A percentile compares a stretch with the other conserved stretches of the same genome.
phyloP scores from a whole-genome alignment of 2,113 vertebrate genomes.

The Mobula birostris region DNA sequence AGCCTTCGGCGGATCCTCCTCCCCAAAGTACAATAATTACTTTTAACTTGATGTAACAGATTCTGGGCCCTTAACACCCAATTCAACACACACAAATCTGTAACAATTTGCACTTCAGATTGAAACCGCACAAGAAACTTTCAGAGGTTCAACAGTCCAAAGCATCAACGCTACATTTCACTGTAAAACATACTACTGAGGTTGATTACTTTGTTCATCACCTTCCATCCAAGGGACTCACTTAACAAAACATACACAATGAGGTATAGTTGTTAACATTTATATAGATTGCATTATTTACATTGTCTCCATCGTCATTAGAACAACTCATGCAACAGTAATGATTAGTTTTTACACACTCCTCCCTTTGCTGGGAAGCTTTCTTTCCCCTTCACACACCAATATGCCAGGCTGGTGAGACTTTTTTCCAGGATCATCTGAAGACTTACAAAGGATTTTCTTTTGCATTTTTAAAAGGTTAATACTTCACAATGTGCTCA shows the following conservation, averaged over 20 bases:
- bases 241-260: neutral
- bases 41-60: neutral
- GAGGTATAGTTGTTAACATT: constrained; percentile 23
- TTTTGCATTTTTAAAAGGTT: neutral
- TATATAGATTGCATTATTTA: neutral
- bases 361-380: neutral
- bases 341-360: neutral
- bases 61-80: neutral
- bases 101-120: neutral
- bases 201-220: neutral
- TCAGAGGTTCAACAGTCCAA: neutral
- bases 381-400: neutral
- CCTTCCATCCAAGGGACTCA: neutral
- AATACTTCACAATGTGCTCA: neutral
- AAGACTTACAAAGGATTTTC: neutral
- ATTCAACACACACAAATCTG: neutral
- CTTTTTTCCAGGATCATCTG: neutral
- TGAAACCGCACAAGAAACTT: neutral
- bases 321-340: neutral
- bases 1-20: too few relatives aligned
- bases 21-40: neutral
- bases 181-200: constrained; percentile 21
- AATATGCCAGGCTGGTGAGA: neutral
- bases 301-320: neutral
- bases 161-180: neutral